Conservation (phyloP, 2,797 vertebrate genomes). For the Anas bernieri region DNA sequence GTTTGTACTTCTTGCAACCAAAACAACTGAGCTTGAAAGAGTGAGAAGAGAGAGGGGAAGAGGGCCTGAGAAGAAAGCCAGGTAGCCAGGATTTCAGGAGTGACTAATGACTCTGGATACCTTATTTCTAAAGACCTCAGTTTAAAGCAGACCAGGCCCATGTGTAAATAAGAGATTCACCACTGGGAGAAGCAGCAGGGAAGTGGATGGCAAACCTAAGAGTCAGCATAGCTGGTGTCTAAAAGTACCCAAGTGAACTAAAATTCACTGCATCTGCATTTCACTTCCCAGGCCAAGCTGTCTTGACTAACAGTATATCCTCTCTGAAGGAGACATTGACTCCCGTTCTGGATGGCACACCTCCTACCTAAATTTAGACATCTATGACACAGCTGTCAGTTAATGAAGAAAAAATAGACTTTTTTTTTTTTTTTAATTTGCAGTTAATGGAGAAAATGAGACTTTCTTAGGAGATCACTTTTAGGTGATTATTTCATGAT, state of each 20-base stretch:
- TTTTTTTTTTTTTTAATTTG: too few relatives aligned
- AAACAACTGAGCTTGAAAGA: background rate
- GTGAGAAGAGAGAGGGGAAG: background rate
- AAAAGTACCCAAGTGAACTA: background rate
- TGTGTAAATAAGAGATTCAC: background rate
- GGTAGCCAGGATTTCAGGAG: background rate
- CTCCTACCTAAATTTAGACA: background rate
- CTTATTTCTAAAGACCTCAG: background rate
- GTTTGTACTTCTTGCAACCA: background rate
- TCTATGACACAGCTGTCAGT: accelerated
- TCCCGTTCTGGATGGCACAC: background rate
- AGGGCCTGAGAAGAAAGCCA: background rate
- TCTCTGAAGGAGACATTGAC: background rate
- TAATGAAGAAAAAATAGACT: background rate
- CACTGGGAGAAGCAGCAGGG: background rate
- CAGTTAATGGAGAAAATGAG: background rate
- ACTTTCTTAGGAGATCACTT: background rate
- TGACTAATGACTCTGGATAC: background rate
- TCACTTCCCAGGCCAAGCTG: background rate
- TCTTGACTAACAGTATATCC: background rate
- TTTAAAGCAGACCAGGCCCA: background rate
- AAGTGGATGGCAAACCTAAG: background rate
- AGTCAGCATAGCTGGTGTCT: accelerated
- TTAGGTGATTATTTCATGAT: background rate
- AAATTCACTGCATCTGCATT: background rate